Conservation (phyloP, 92 coral and sea anemone genomes). For the Porites divaricata region DNA sequence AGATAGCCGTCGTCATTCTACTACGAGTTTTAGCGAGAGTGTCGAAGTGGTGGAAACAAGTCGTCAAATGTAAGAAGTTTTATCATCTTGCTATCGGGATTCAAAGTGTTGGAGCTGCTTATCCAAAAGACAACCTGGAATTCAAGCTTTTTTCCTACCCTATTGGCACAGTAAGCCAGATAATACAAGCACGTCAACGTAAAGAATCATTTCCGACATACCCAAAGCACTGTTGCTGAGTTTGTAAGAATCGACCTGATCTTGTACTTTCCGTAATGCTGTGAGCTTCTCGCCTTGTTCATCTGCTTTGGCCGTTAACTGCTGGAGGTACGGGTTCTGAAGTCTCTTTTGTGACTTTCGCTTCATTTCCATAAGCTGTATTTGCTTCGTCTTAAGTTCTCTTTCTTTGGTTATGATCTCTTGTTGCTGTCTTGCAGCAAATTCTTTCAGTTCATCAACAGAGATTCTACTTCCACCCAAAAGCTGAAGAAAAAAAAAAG, state of each 20-base stretch:
- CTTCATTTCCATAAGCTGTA: constrained; percentile 74
- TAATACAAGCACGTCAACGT: not conserved
- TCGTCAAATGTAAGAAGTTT: too few species aligned
- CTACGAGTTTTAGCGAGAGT: too few species aligned
- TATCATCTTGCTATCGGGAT: too few species aligned
- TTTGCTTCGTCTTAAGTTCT: constrained; percentile 80
- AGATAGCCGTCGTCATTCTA: too few species aligned
- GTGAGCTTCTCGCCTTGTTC: constrained; percentile 81
- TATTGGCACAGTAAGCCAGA: not conserved
- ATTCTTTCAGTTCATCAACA: constrained; percentile 66
- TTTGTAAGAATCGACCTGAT: constrained; percentile 68
- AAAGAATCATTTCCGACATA: constrained; percentile 30
- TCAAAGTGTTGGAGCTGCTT: too few species aligned
- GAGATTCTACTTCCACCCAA: constrained; percentile 60
- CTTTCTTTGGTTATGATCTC: constrained; percentile 84
- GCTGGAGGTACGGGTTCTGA: constrained; percentile 67
- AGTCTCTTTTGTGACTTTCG: constrained; percentile 66
- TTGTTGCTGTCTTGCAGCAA: constrained; percentile 83
- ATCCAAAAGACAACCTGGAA: too few species aligned
- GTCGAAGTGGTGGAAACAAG: too few species aligned
- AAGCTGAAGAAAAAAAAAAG: constrained; percentile 25
- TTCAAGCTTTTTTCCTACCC: too few species aligned
- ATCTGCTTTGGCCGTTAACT: constrained; percentile 76
- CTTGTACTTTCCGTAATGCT: constrained; percentile 72
- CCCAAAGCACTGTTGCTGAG: constrained; percentile 81